Percentiles rank a stretch among this genome's conserved stretches.
These are phyloP conservation scores for Dasysyrphus tricinctus DNA, from an alignment of 2,888 invertebrate genomes.

Conservation along the genomic window DNA sequence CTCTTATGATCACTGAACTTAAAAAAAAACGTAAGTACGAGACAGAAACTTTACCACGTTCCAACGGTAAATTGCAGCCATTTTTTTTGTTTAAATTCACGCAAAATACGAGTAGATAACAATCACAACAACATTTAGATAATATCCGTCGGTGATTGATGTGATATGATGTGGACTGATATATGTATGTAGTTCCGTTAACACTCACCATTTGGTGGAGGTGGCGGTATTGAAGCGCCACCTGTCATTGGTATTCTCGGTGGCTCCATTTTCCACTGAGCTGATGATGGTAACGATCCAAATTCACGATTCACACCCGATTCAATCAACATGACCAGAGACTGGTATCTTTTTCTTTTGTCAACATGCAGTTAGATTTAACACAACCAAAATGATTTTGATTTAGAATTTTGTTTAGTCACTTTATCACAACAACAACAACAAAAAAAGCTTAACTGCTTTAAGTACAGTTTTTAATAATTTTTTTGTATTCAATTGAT, in stretches of 20 bases:
- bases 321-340: slow-evolving; percentile 86
- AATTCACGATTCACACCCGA: slow-evolving; percentile 83
- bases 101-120: too few species aligned
- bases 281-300: slow-evolving; percentile 82
- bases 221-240: slow-evolving; percentile 78
- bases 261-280: slow-evolving; percentile 83
- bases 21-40: too few species aligned
- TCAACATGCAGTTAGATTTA: slow-evolving; percentile 72
- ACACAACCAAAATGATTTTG: slow-evolving; percentile 24
- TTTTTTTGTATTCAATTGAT: slow-evolving; percentile 22
- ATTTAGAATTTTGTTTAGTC: slow-evolving; percentile 30
- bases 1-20: too few species aligned
- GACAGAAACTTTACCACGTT: too few species aligned
- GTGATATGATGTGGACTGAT: background rate
- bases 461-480: slow-evolving; percentile 23
- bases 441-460: slow-evolving; percentile 30
- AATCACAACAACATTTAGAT: too few species aligned
- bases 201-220: slow-evolving; percentile 81
- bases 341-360: slow-evolving; percentile 60
- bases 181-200: background rate
- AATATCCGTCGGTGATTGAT: slow-evolving; percentile 51
- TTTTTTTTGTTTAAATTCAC: too few species aligned
- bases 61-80: too few species aligned
- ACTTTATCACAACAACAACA: slow-evolving; percentile 40
- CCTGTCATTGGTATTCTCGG: slow-evolving; percentile 80